A percentile compares a stretch with the other conserved stretches of the same genome.
phyloP scores from a whole-genome alignment of 1,140 invertebrate species.

The Caenorhabditis briggsae region DNA sequence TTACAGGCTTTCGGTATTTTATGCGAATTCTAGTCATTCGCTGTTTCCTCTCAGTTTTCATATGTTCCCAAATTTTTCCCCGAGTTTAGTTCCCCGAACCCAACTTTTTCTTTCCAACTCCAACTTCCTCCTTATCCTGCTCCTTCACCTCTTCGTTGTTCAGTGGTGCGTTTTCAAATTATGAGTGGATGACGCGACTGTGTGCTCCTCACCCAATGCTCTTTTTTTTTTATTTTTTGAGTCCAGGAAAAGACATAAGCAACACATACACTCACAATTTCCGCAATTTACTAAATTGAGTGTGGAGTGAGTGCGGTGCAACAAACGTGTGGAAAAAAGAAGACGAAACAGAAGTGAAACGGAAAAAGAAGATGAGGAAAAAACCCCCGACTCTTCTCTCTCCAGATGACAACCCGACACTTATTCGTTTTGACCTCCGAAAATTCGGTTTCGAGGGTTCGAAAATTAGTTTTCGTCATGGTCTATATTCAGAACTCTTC shows the following conservation, averaged over 20 bases:
- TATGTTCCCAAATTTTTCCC: no score
- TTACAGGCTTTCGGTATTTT: no score
- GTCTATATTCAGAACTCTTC: background rate
- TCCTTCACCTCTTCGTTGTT: background rate
- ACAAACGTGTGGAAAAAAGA: background rate
- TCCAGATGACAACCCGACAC: background rate
- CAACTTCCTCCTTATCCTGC: background rate
- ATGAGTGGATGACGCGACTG: background rate
- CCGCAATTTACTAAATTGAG: constrained; percentile 42
- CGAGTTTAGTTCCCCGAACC: no score
- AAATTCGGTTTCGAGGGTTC: background rate
- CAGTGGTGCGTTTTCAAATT: constrained; percentile 10
- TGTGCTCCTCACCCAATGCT: background rate
- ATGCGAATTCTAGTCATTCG: no score
- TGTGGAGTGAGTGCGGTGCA: constrained; percentile 19
- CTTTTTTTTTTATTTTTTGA: background rate
- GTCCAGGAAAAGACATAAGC: constrained; percentile 7
- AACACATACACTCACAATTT: constrained; percentile 26
- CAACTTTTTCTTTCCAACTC: background rate
- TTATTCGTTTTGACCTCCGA: background rate
- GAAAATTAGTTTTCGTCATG: background rate
- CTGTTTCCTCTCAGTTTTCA: no score
- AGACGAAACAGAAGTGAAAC: background rate
- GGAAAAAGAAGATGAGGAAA: background rate
- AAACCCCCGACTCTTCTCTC: background rate